These are phyloP conservation scores for Metellina segmentata DNA, from an alignment of 2,888 invertebrate species.

Conservation along the genomic window DNA sequence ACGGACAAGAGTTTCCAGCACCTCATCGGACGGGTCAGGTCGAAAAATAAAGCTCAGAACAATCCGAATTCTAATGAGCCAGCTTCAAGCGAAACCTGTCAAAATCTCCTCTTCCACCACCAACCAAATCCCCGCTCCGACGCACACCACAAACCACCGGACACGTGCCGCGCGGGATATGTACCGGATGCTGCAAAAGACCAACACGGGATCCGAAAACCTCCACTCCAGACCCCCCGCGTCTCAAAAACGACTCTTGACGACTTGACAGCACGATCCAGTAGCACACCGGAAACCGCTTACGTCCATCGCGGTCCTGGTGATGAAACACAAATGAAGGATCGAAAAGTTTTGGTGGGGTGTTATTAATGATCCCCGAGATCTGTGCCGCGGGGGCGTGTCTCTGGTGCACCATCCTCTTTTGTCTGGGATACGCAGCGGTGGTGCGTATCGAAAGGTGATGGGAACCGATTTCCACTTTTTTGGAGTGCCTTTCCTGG, in stretches of 20 bases:
- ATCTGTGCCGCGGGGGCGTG: slow-evolving; percentile 21
- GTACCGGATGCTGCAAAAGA: slow-evolving; percentile 59
- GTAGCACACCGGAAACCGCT: slow-evolving; percentile 46
- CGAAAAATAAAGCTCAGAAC: too few species aligned
- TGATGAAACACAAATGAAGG: slow-evolving; percentile 64
- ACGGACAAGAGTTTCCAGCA: too few species aligned
- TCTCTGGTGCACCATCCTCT: not conserved
- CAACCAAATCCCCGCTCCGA: too few species aligned
- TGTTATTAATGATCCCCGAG: slow-evolving; percentile 67
- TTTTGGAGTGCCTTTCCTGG: slow-evolving; percentile 56
- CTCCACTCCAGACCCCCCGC: not conserved
- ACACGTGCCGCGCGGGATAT: slow-evolving; percentile 37
- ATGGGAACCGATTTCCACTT: slow-evolving; percentile 35
- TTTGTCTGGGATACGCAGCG: not conserved
- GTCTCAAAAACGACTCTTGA: slow-evolving; percentile 1
- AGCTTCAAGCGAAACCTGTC: too few species aligned
- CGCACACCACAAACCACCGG: not conserved
- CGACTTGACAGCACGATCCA: slow-evolving; percentile 55
- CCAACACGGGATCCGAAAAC: slow-evolving; percentile 17
- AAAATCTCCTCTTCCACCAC: too few species aligned
- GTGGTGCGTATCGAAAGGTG: slow-evolving; percentile 41
- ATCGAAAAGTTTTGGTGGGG: slow-evolving; percentile 28
- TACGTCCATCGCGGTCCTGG: slow-evolving; percentile 21
- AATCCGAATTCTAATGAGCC: too few species aligned
- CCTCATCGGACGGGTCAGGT: too few species aligned